phyloP scores from a whole-genome alignment of 1,140 invertebrate genomes.

The Drosophila bifasciata region DNA sequence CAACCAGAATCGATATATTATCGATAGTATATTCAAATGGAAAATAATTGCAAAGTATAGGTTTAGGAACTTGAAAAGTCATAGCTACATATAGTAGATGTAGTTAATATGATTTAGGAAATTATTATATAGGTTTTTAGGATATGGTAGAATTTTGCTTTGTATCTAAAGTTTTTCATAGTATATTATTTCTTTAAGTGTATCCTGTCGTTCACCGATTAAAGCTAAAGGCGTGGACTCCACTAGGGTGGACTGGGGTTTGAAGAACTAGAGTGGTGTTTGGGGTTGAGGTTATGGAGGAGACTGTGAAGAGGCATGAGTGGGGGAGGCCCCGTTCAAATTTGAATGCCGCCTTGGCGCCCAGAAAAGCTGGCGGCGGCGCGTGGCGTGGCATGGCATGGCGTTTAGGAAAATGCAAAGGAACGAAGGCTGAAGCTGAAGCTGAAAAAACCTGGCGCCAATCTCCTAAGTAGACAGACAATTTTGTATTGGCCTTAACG shows the following conservation, averaged over 20 bases:
- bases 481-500: slow-evolving; percentile 52
- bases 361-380: slow-evolving; percentile 68
- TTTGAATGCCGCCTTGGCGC: slow-evolving; percentile 72
- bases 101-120: too few species aligned
- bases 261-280: slow-evolving; percentile 4
- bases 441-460: slow-evolving; percentile 54
- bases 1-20: too few species aligned
- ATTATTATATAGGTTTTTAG: too few species aligned
- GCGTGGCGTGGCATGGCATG: slow-evolving; percentile 36
- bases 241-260: slow-evolving; percentile 34
- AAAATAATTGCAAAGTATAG: too few species aligned
- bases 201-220: slow-evolving; percentile 38
- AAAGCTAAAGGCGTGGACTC: slow-evolving; percentile 43
- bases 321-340: slow-evolving; percentile 48
- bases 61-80: too few species aligned
- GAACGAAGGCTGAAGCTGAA: not conserved
- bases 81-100: too few species aligned
- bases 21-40: too few species aligned
- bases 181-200: slow-evolving; percentile 44
- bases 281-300: slow-evolving; percentile 9
- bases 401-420: too few species aligned
- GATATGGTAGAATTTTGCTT: too few species aligned
- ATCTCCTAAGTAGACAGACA: slow-evolving; percentile 49
- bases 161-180: too few species aligned
- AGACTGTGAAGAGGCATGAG: slow-evolving; percentile 11